A percentile compares a stretch with the other conserved stretches of the same genome.
Evolutionary conservation across 2,113 vertebrate genomes (phyloP).

Genomic region (Crotalus viridis): DNA sequence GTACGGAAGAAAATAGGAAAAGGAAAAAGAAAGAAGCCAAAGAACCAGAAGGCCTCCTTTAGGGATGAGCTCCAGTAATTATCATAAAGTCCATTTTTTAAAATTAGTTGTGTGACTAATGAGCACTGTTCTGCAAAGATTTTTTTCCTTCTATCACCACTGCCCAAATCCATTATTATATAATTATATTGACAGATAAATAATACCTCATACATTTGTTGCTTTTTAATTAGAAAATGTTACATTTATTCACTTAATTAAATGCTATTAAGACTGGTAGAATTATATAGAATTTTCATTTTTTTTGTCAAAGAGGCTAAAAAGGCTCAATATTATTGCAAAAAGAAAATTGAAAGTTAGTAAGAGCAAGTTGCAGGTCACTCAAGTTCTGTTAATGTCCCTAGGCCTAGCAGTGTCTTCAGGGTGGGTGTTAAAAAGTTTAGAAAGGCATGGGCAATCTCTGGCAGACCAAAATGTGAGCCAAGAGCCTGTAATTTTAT

Average conservation of each 20-base stretch:
- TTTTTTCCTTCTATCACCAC: neutral
- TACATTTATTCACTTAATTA: neutral
- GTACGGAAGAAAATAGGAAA: neutral
- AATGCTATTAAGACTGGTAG: neutral
- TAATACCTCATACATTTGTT: slow-evolving; percentile 1
- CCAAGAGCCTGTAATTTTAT: neutral
- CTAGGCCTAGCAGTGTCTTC: neutral
- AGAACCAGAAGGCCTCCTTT: neutral
- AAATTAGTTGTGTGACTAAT: slow-evolving; percentile 29
- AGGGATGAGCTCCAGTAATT: slow-evolving; percentile 22
- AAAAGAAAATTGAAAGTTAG: neutral
- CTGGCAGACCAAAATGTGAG: neutral
- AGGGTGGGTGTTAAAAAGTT: neutral
- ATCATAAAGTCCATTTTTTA: slow-evolving; percentile 18
- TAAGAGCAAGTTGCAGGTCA: neutral
- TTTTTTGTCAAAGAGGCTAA: neutral
- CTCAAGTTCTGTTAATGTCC: neutral
- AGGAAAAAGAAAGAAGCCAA: slow-evolving; percentile 8
- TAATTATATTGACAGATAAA: slow-evolving; percentile 45
- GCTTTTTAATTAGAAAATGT: slow-evolving; percentile 2
- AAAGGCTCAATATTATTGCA: neutral
- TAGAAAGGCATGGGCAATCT: neutral
- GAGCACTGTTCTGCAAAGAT: slow-evolving; percentile 49
- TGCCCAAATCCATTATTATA: slow-evolving; percentile 39
- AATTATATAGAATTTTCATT: neutral